Base-by-base conservation (phyloP, 2,113 vertebrate genomes). In the Quiscalus mexicanus region DNA sequence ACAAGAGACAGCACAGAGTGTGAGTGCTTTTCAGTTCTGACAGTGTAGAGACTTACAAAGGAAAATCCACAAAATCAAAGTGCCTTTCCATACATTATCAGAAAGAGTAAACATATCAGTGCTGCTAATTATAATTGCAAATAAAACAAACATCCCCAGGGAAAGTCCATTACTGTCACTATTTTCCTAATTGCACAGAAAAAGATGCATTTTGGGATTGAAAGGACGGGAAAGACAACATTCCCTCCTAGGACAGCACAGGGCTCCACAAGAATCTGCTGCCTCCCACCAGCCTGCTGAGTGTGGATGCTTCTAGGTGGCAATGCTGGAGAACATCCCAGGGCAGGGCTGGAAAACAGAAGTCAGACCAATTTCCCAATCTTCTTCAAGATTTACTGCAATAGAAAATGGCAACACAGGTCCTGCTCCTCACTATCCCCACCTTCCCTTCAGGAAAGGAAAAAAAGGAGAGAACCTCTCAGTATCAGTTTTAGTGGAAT, bases 121-220 rank as follows among this genome's bases (percentile, higher is more conserved):
- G 25, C 22, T 91, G 58, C 60, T 87, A 87, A 95, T 84, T 75
- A 55, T 37, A 92, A 90, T 45, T 90, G 56, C 65, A 94, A 92
- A 91, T 55, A 82, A 74, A 90, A 78, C 35, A 78, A 71, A 47
- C 41, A 60, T 23, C 65, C 58, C 49, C 64, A 24, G 20, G 47
- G 33, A 59, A 88, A 67, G 64, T 81, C 65, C 41, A 74, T 77
- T 87, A 75, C 30, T 64, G 35, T 37, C 47, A 89, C 21, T 44
- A 9, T 11, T 79, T 91, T 70, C 31, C 39, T 42, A 47, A 60
- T 11, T 15, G 20, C 15, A 16, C 15, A 64, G 30, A 41, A 83
- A 64, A 64, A 53, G 10, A 39, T 12, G 31, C 5, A 3, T 80
- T 47, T 90, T 5, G 21, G 22, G 50, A 27, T 23, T 12, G 50